These are phyloP conservation scores for Dryas iulia DNA, from an alignment of 1,140 invertebrate genomes.

Conservation along the genomic window DNA sequence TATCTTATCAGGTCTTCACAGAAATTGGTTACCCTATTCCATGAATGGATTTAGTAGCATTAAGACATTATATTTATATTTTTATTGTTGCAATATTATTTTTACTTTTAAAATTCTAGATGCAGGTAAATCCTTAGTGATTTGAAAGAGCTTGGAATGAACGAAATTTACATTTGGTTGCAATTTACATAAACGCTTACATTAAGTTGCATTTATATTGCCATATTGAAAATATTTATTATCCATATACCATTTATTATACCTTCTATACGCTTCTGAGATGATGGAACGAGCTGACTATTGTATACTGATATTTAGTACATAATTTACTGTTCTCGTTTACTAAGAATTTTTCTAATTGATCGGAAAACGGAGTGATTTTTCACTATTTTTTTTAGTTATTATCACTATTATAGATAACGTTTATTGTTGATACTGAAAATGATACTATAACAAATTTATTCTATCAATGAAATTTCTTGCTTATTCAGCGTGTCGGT, in stretches of 20 bases:
- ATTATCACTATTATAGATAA: too few relatives aligned
- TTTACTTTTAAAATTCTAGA: background rate
- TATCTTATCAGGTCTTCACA: background rate
- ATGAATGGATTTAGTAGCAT: background rate
- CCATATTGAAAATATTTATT: background rate
- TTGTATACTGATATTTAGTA: too few relatives aligned
- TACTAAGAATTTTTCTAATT: too few relatives aligned
- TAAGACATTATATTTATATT: background rate
- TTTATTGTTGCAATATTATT: background rate
- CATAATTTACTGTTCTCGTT: too few relatives aligned
- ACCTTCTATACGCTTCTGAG: background rate
- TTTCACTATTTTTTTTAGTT: too few relatives aligned
- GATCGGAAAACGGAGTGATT: too few relatives aligned
- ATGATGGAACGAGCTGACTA: too few relatives aligned
- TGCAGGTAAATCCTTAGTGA: background rate
- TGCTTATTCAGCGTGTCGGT: too few relatives aligned
- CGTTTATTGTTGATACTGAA: too few relatives aligned
- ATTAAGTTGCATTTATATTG: background rate
- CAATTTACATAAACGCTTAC: constrained; percentile 1
- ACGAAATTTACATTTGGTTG: background rate
- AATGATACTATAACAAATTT: too few relatives aligned
- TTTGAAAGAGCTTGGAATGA: background rate
- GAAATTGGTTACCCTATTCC: background rate
- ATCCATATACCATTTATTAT: background rate
- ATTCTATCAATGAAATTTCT: too few relatives aligned